Base-by-base conservation (phyloP, 2,113 vertebrate species). In the Scophthalmus maximus region DNA sequence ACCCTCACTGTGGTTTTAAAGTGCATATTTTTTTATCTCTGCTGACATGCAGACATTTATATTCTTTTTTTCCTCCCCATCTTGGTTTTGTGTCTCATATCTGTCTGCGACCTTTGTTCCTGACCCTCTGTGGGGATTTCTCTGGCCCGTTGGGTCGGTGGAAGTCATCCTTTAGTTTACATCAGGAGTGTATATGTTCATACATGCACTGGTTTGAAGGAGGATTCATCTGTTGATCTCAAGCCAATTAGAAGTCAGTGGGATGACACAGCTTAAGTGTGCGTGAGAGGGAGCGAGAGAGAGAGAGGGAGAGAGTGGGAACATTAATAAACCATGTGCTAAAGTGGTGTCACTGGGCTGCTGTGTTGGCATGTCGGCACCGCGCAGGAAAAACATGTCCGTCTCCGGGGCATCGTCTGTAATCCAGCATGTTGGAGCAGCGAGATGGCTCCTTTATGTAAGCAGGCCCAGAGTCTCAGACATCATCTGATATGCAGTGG, bases 271-370 rank as follows among this genome's bases (percentile, higher is more conserved):
- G 68, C 72, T 51, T 29, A 52, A 80, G 62, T 69, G 79, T 65
- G 76, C 52, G 42, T 79, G 77, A 77, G 83, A 80, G 51, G 1
- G 49, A 66, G 50, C 30, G 23, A 61, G 32, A 22, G 44, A 22
- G 27, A 36, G 53, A 27, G 36, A 8, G 42, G 49, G 44, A 32
- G 8, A 18, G 82, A 46, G 62, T 3, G n/a, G 26, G 32, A 64
- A 73, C 75, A 88, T 91, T 61, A 92, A 92, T 91, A 90, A 92
- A 89, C 34, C 85, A 92, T 91, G 77, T 76, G 76, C 22, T 81
- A 78, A 87, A 88, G 87, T 88, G 80, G 87, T 86, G 89, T 90
- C 87, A 81, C 83, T 83, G 79, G 89, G 84, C 78, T 86, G 71
- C 79, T 81, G 81, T 87, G 85, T 88, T 87, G 88, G 80, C 79